phyloP scores from a whole-genome alignment of 2,113 vertebrate genomes.

The Gracilinanus agilis region DNA sequence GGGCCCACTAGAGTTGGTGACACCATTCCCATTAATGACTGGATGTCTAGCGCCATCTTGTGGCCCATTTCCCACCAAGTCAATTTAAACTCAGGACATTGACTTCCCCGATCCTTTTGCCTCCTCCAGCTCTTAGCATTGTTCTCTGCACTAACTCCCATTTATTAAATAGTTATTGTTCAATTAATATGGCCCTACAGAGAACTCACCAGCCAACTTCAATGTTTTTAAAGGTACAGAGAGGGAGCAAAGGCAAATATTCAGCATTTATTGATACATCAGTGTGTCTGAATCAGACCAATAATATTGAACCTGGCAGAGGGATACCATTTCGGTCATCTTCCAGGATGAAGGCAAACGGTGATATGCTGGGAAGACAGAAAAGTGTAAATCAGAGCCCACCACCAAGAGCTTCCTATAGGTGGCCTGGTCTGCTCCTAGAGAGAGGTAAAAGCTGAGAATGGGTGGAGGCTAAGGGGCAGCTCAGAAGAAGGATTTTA shows the following conservation, averaged over 20 bases:
- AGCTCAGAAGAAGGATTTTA: rapidly evolving
- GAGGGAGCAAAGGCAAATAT: background rate
- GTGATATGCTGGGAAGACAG: background rate
- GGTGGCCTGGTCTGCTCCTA: too few species aligned
- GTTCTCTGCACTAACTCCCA: background rate
- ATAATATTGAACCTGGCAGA: too few species aligned
- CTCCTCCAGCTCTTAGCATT: background rate
- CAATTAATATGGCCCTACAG: background rate
- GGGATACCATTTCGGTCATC: too few species aligned
- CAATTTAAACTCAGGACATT: background rate
- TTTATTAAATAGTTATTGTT: background rate
- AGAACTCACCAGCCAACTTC: background rate
- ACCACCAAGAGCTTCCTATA: background rate
- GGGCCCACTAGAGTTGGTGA: background rate
- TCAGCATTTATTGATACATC: background rate
- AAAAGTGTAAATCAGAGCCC: background rate
- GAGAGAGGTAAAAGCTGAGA: background rate
- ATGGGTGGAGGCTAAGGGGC: background rate
- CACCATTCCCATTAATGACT: background rate
- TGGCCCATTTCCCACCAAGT: background rate
- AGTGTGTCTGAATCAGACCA: too few species aligned
- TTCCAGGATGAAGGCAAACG: too few species aligned
- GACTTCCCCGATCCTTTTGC: background rate
- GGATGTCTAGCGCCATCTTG: background rate
- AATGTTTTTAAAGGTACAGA: background rate